Evolutionary conservation across 2,888 invertebrate species (phyloP), one percentile per base, ranked within the genome.

Genomic region (Troides aeacus): DNA sequence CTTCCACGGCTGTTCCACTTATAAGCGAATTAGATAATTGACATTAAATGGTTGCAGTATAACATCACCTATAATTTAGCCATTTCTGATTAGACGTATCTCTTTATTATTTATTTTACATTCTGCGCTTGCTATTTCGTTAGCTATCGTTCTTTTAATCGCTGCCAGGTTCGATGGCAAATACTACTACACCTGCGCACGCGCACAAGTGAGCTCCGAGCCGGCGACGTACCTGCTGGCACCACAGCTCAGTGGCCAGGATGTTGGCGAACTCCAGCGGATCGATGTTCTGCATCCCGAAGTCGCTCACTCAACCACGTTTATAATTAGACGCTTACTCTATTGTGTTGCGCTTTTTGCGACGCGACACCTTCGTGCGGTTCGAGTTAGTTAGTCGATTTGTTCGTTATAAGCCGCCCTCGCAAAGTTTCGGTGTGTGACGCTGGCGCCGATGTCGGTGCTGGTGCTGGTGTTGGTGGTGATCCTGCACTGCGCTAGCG

Each of bases 191-290:
- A 53, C 5, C 18, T n/a, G 53, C 53, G 53, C n/a, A n/a, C n/a
- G 53, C 53, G 6, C n/a, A 53, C 53, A 6, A n/a, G 53, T 18
- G 53, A 53, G 53, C 1, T 53, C 53, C 18, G 4, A 53, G n/a
- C 53, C n/a, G n/a, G 53, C 53, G 53, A 53, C 53, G 74, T 95
- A 96, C 96, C 95, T 97, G 96, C 91, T 96, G 96, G 93, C 96
- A 96, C 93, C 96, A 95, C 86, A 95, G 93, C 94, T 97, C 97
- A 87, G 95, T 96, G 84, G 96, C 96, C 84, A 97, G 94, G 91
- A 96, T 96, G 92, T 95, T 96, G 81, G 96, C 96, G 87, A 97
- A 96, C 94, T 97, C 97, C 93, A 95, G 94, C 86, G 96, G 95
- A 93, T 97, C 96, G 94, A 96, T 95, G 86, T 90, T 90, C 88